Base-by-base conservation (phyloP, 2,888 invertebrate species). In the Subacronicta megacephala region DNA sequence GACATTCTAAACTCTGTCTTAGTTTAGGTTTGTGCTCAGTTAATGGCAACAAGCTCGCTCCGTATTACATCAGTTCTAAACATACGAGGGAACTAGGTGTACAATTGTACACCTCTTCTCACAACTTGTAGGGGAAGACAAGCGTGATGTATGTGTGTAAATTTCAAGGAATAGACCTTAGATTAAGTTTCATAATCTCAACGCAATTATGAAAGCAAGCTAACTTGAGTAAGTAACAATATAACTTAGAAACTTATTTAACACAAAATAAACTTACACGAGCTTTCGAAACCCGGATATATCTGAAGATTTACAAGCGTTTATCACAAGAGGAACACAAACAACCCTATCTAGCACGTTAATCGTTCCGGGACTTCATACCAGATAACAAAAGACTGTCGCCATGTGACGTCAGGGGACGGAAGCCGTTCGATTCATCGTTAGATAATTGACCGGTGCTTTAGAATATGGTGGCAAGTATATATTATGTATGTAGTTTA, bases 341-440 rank as follows among this genome's bases (percentile, higher is more conserved):
- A 55, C 53, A 57, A 26, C 46, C 38, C 58, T 74, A 75, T 74
- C 75, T 62, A 37, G 41, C 26, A 37, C 43, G 51, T 45, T 61
- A 61, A 74, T 65, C 72, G 75, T 59, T 65, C 44, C 56, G 50
- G 53, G 41, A 56, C 49, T 51, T 58, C 62, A 75, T 51, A 54
- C 54, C 31, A 56, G 75, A 60, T 75, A 72, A 71, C 72, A 71
- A 75, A 72, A 71, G 61, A 71, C 46, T 52, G 65, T 69, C 62
- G 62, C 45, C 47, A 42, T n/a, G 36, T 71, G 55, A 71, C 54
- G 50, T 65, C 18, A 52, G 33, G 57, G 51, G 53, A 47, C 12
- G 42, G 42, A 26, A 17, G 29, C 44, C 52, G 36, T 68, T 52
- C 69, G 73, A 69, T 72, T 68, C 62, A 70, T 70, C 69, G 69